phyloP scores from a whole-genome alignment of 2,797 vertebrate genomes.

The Hemitrygon akajei region DNA sequence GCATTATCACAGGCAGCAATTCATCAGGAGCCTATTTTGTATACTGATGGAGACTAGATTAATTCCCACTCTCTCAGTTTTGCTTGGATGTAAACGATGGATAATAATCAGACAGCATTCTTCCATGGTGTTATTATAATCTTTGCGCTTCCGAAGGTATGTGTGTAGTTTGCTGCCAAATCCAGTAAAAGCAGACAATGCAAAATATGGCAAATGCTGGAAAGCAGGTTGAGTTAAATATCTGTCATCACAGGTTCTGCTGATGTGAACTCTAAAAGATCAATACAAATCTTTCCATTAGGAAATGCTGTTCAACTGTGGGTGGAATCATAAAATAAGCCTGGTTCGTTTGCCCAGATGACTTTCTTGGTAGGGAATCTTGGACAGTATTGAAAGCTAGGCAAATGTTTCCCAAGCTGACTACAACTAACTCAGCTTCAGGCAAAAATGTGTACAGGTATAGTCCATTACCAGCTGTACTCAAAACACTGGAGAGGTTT shows the following conservation, averaged over 20 bases:
- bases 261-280: neutral
- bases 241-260: neutral
- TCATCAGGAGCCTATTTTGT: neutral
- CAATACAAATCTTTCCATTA: neutral
- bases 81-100: neutral
- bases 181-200: neutral
- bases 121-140: neutral
- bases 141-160: neutral
- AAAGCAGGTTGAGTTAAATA: neutral
- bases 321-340: neutral
- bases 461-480: neutral
- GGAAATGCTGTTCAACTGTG: neutral
- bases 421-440: too few relatives aligned
- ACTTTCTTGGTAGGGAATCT: neutral
- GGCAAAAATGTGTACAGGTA: too few relatives aligned
- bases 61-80: neutral
- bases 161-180: neutral
- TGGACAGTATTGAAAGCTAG: neutral
- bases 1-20: neutral
- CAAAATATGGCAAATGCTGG: too few relatives aligned
- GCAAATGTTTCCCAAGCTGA: too few relatives aligned
- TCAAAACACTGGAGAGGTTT: neutral
- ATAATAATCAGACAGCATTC: neutral
- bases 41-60: neutral
- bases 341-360: neutral